These are phyloP conservation scores for Prorops nasuta DNA, from an alignment of 1,140 invertebrate species.

Conservation along the genomic window DNA sequence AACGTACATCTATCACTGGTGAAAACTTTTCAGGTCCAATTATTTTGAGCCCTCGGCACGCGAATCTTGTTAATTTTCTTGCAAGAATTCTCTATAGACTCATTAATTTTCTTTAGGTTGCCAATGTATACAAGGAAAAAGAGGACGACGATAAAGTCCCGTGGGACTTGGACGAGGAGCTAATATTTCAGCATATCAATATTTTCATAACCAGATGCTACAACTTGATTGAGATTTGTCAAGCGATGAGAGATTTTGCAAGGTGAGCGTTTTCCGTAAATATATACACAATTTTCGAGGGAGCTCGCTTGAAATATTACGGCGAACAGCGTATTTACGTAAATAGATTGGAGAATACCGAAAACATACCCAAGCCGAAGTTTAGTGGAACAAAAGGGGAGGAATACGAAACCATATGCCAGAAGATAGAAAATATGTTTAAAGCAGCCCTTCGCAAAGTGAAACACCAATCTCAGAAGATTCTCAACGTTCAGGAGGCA, in stretches of 20 bases:
- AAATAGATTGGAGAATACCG: conserved; percentile 66
- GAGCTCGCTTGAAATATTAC: neutral
- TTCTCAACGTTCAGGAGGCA: conserved; percentile 69
- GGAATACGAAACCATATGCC: conserved; percentile 70
- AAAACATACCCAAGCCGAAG: conserved; percentile 59
- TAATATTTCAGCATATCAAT: conserved; percentile 82
- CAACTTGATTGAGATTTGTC: conserved; percentile 82
- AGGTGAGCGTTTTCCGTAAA: conserved; percentile 49
- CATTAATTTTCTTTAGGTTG: no score
- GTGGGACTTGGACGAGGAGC: conserved; percentile 77
- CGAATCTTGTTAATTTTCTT: no score
- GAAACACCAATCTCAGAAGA: conserved; percentile 60
- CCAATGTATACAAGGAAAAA: no score
- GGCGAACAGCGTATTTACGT: neutral
- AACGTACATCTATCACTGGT: no score
- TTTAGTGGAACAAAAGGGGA: conserved; percentile 68
- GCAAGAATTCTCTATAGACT: no score
- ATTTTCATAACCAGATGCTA: conserved; percentile 81
- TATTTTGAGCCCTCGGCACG: no score
- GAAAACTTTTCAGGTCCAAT: no score
- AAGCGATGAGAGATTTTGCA: conserved; percentile 74
- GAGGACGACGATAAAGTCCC: conserved; percentile 4
- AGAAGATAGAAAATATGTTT: conserved; percentile 75
- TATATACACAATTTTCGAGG: conserved; percentile 4
- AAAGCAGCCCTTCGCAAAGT: conserved; percentile 64